These are phyloP conservation scores for Eptatretus burgeri DNA, from an alignment of 2,113 vertebrate genomes.

Conservation along the genomic window DNA sequence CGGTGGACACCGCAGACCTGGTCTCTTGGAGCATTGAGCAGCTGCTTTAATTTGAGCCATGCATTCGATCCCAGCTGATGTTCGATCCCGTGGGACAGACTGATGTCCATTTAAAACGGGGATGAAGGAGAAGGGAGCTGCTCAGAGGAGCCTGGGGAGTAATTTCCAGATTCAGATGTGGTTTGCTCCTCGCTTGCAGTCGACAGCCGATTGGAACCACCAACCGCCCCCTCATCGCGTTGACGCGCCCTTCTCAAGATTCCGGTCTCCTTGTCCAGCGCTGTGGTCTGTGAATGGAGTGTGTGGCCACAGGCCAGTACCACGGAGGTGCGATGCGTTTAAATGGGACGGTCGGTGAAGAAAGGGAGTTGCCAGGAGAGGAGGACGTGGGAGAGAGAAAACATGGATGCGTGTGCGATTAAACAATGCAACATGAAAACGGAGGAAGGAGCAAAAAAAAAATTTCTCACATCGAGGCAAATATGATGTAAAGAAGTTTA, in stretches of 20 bases:
- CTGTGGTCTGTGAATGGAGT: neutral
- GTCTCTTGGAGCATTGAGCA: no score
- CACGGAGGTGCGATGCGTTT: neutral
- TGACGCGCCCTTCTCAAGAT: neutral
- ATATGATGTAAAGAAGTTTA: no score
- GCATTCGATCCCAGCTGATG: no score
- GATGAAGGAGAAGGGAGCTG: slow-evolving; percentile 1
- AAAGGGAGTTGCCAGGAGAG: neutral
- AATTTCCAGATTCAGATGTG: slow-evolving; percentile 3
- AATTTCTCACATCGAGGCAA: no score
- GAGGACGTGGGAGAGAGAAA: neutral
- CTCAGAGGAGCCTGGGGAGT: slow-evolving; percentile 6
- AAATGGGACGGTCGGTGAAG: slow-evolving; percentile 1
- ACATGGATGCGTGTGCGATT: neutral
- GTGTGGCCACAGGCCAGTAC: neutral
- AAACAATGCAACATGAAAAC: no score
- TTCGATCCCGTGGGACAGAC: no score
- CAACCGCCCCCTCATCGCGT: neutral
- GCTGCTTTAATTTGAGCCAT: no score
- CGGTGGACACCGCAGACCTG: no score
- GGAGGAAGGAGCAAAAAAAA: no score
- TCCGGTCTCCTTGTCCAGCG: neutral
- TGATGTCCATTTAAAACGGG: neutral
- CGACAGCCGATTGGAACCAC: slow-evolving; percentile 2
- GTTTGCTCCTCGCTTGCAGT: slow-evolving; percentile 3